Conservation (phyloP, 2,888 invertebrate genomes). For the Meteorus colon region DNA sequence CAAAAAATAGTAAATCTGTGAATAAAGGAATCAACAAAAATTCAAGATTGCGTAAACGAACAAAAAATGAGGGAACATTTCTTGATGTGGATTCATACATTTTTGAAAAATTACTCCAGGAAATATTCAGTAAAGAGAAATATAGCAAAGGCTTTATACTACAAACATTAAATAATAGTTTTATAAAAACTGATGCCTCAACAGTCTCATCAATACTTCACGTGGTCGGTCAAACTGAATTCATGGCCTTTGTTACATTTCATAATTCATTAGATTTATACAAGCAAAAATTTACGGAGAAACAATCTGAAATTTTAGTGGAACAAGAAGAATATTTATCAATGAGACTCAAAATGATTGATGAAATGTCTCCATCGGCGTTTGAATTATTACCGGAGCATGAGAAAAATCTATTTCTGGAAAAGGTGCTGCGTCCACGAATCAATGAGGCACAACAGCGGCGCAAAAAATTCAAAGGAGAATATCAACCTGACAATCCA, state of each 20-base stretch:
- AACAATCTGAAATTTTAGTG: conserved; percentile 34
- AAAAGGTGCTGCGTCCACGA: conserved; percentile 52
- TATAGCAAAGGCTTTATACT: conserved; percentile 62
- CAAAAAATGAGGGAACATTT: conserved; percentile 47
- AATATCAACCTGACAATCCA: conserved; percentile 41
- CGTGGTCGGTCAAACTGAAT: conserved; percentile 57
- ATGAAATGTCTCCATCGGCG: conserved; percentile 59
- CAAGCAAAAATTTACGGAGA: conserved; percentile 41
- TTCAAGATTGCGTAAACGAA: conserved; percentile 13
- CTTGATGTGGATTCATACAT: conserved; percentile 50
- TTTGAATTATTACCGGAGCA: conserved; percentile 57
- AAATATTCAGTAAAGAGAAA: conserved; percentile 58
- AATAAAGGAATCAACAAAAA: conserved; percentile 42
- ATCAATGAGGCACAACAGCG: conserved; percentile 51
- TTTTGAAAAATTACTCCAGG: conserved; percentile 55
- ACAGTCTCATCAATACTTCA: conserved; percentile 56
- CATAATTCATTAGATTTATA: conserved; percentile 57
- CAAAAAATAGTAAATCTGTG: background rate
- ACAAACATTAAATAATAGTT: conserved; percentile 61
- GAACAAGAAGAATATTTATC: conserved; percentile 36
- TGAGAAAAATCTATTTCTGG: conserved; percentile 57
- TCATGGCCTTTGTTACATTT: conserved; percentile 61
- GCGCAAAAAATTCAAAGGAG: conserved; percentile 49
- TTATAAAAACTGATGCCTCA: conserved; percentile 53
- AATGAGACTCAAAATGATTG: conserved; percentile 49